These are phyloP conservation scores for Andricus quercusramuli DNA, from an alignment of 2,888 invertebrate species.

Conservation along the genomic window DNA sequence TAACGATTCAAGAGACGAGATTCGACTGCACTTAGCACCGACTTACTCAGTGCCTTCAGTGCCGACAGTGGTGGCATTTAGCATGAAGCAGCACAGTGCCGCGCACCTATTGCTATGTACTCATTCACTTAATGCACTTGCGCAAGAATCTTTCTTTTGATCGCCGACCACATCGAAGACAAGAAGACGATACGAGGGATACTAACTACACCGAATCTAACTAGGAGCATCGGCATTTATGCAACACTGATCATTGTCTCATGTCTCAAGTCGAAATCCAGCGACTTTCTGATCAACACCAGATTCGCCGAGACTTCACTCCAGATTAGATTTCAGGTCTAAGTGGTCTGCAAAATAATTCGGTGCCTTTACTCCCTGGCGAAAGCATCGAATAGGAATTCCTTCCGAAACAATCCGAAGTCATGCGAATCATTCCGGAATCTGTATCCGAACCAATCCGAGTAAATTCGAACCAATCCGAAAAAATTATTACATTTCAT, in stretches of 20 bases:
- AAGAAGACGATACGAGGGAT: conserved; percentile 8
- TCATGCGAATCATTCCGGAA: no score
- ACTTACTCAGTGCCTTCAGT: conserved; percentile 18
- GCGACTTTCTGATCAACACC: background rate
- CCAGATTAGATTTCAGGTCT: background rate
- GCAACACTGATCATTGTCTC: conserved; percentile 10
- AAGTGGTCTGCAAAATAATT: no score
- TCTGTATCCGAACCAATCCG: no score
- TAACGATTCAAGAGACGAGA: conserved; percentile 47
- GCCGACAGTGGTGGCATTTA: conserved; percentile 56
- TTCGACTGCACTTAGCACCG: conserved; percentile 53
- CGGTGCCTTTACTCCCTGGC: no score
- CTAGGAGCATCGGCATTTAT: background rate
- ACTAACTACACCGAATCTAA: conserved; percentile 13
- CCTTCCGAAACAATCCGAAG: no score
- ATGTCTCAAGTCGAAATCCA: background rate
- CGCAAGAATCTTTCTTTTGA: conserved; percentile 20
- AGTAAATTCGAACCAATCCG: no score
- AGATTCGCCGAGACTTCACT: background rate
- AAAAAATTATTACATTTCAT: no score
- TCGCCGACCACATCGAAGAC: conserved; percentile 29
- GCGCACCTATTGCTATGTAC: background rate
- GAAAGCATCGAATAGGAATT: no score
- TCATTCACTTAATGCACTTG: background rate
- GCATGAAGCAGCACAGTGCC: background rate